Evolutionary conservation across 2,113 vertebrate species (phyloP).

Genomic region (Chaetura pelagica): DNA sequence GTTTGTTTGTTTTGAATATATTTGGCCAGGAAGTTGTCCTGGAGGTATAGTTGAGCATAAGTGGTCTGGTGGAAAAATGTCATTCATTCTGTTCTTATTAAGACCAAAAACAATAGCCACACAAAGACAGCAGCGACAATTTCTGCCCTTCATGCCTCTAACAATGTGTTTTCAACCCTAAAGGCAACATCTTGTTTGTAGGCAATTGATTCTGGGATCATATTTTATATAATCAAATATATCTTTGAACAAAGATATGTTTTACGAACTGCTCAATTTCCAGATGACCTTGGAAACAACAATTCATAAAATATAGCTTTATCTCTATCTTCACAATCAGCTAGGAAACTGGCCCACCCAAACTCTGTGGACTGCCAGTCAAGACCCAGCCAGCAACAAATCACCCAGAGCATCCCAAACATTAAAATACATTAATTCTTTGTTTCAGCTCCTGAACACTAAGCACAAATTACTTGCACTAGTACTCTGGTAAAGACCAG

Average conservation of each 20-base stretch:
- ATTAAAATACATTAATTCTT: conserved; percentile 42
- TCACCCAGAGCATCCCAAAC: neutral
- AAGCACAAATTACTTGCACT: conserved; percentile 11
- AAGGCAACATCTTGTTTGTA: conserved; percentile 64
- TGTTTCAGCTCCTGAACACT: conserved; percentile 15
- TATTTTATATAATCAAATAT: conserved; percentile 63
- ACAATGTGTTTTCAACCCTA: conserved; percentile 63
- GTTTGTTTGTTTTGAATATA: conserved; percentile 71
- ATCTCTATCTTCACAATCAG: conserved; percentile 52
- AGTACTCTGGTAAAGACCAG: neutral
- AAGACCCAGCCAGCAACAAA: neutral
- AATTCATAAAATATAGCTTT: conserved; percentile 62
- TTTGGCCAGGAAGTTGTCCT: conserved; percentile 71
- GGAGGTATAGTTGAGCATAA: conserved; percentile 68
- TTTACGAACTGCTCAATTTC: conserved; percentile 59
- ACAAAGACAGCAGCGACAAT: conserved; percentile 55
- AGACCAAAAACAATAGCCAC: conserved; percentile 66
- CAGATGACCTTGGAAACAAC: conserved; percentile 60
- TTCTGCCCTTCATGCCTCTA: conserved; percentile 52
- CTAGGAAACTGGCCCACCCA: conserved; percentile 36
- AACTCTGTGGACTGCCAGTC: neutral
- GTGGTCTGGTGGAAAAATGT: conserved; percentile 67
- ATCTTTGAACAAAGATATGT: conserved; percentile 60
- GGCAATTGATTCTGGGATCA: conserved; percentile 59
- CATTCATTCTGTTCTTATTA: conserved; percentile 71